These are phyloP conservation scores for Bolborhynchus lineola DNA, from an alignment of 2,113 vertebrate genomes.

Conservation along the genomic window DNA sequence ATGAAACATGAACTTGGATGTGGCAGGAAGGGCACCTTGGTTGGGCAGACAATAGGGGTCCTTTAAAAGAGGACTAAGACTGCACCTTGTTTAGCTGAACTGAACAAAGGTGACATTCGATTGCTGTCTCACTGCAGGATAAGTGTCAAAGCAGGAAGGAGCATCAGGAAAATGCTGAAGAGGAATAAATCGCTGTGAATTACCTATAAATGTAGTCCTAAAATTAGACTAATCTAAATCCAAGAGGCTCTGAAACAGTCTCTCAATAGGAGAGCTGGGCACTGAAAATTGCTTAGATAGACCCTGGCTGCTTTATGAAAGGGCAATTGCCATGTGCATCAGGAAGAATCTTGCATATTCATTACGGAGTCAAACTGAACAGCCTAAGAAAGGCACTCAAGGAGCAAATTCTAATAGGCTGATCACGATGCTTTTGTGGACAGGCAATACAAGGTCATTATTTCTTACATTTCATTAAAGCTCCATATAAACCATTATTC, in stretches of 20 bases:
- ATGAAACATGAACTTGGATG: conserved; percentile 34
- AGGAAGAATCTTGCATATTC: not conserved
- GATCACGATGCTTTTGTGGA: not conserved
- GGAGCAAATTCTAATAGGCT: not conserved
- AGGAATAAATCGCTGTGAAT: not conserved
- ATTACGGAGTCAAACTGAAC: not conserved
- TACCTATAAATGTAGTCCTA: not conserved
- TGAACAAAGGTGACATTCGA: not conserved
- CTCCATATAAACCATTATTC: not conserved
- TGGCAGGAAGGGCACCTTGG: not conserved
- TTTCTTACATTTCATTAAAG: not conserved
- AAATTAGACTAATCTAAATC: not conserved
- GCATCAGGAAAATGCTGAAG: not conserved
- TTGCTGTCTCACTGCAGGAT: not conserved
- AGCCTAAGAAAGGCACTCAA: not conserved
- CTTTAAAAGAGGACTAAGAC: not conserved
- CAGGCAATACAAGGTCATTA: not conserved
- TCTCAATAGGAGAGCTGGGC: not conserved
- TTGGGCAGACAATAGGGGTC: not conserved
- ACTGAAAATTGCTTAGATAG: not conserved
- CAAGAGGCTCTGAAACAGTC: not conserved
- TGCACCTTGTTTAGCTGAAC: not conserved
- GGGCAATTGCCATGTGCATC: not conserved
- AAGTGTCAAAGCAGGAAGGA: not conserved
- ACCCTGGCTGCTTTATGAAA: not conserved